These are phyloP conservation scores for Mesocricetus auratus DNA, from an alignment of 2,113 vertebrate species.

Conservation along the genomic window DNA sequence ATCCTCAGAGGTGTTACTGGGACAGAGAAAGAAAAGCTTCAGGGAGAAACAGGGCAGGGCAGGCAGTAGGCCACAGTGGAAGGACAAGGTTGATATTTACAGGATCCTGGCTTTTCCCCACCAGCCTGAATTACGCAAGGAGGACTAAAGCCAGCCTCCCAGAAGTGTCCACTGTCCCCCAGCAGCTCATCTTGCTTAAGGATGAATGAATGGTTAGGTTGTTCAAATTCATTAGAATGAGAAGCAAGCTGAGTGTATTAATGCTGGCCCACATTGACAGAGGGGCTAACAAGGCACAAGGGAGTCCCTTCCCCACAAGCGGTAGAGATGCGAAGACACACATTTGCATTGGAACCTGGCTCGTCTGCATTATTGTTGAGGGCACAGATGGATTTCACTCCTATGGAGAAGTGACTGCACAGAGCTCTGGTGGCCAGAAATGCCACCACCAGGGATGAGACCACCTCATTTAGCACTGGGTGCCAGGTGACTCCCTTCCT, in stretches of 20 bases:
- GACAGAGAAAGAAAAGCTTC: accelerated
- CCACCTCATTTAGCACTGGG: background rate
- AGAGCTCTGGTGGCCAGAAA: background rate
- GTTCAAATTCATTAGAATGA: background rate
- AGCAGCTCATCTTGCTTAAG: background rate
- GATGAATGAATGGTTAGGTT: background rate
- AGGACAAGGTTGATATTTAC: background rate
- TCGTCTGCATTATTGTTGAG: accelerated
- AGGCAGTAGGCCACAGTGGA: accelerated
- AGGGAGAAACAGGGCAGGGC: background rate
- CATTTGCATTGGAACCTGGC: background rate
- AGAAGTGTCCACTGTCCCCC: background rate
- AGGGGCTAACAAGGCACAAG: background rate
- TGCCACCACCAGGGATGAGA: too few species aligned
- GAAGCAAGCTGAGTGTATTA: background rate
- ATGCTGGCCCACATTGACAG: background rate
- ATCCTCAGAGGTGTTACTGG: background rate
- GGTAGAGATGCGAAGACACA: background rate
- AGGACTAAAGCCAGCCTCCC: background rate
- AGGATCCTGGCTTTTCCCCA: background rate
- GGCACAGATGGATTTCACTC: too few species aligned
- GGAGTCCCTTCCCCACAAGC: accelerated
- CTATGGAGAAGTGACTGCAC: accelerated
- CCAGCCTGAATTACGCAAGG: background rate
- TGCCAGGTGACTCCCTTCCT: background rate